These are phyloP conservation scores for Chaetorhynchus papuensis DNA, from an alignment of 2,113 vertebrate genomes.

Conservation along the genomic window DNA sequence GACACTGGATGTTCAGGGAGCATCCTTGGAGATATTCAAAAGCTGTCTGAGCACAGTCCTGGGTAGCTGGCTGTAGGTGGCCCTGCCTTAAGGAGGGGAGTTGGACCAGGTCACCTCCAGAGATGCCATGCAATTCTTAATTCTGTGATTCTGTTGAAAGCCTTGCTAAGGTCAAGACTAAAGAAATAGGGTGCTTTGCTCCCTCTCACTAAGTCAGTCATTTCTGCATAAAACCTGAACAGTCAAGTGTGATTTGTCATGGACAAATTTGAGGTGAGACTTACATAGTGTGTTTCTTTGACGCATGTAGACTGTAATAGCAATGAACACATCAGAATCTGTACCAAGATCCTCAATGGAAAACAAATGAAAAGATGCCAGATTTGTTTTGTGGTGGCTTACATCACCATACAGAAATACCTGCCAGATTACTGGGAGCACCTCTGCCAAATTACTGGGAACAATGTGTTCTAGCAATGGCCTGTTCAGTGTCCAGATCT, in stretches of 20 bases:
- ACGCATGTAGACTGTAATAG: neutral
- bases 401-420: neutral
- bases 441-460: neutral
- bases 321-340: neutral
- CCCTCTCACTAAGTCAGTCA: neutral
- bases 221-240: neutral
- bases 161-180: neutral
- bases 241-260: neutral
- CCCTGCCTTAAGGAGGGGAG: neutral
- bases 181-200: neutral
- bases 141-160: neutral
- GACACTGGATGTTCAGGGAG: neutral
- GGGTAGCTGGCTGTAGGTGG: neutral
- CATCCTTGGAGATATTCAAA: neutral
- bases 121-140: neutral
- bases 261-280: neutral
- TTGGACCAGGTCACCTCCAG: neutral
- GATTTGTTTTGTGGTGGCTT: neutral
- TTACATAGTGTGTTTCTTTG: neutral
- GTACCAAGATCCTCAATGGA: neutral
- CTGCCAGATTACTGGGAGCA: neutral
- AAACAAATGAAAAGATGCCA: neutral
- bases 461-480: neutral
- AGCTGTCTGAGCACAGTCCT: neutral
- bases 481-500: neutral